phyloP scores from a whole-genome alignment of 1,140 invertebrate species.

The Orchesella cincta region DNA sequence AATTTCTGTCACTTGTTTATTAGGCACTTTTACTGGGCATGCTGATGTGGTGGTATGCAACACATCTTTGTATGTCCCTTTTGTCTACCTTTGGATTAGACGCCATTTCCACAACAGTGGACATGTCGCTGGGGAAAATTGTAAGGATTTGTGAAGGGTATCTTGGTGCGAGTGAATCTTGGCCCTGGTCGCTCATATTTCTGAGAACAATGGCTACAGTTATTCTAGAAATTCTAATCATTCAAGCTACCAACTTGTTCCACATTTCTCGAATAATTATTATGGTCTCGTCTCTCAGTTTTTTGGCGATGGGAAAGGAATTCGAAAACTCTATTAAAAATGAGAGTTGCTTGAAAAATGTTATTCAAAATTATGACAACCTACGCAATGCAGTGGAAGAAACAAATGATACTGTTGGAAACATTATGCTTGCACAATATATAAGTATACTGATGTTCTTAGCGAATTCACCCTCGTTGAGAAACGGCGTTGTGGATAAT shows the following conservation, averaged over 20 bases:
- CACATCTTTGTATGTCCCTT: too few species aligned
- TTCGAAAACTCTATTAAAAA: not conserved
- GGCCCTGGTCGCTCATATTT: not conserved
- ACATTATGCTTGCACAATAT: not conserved
- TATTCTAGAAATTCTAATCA: not conserved
- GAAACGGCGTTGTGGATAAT: not conserved
- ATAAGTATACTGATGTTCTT: not conserved
- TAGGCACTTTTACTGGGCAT: too few species aligned
- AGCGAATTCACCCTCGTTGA: not conserved
- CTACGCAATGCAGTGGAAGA: not conserved
- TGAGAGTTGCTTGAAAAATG: not conserved
- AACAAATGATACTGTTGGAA: not conserved
- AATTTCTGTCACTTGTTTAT: too few species aligned
- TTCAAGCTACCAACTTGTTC: not conserved
- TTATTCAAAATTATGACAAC: not conserved
- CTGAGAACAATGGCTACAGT: not conserved
- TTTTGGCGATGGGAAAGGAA: not conserved
- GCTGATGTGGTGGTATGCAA: too few species aligned
- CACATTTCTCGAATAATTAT: not conserved
- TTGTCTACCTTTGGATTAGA: not conserved
- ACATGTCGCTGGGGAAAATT: not conserved
- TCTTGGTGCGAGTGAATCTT: too few species aligned
- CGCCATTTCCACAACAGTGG: not conserved
- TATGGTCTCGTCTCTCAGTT: not conserved
- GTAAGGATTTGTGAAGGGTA: not conserved